These are phyloP conservation scores for Agrotis segetum DNA, from an alignment of 2,888 invertebrate species.

Conservation along the genomic window DNA sequence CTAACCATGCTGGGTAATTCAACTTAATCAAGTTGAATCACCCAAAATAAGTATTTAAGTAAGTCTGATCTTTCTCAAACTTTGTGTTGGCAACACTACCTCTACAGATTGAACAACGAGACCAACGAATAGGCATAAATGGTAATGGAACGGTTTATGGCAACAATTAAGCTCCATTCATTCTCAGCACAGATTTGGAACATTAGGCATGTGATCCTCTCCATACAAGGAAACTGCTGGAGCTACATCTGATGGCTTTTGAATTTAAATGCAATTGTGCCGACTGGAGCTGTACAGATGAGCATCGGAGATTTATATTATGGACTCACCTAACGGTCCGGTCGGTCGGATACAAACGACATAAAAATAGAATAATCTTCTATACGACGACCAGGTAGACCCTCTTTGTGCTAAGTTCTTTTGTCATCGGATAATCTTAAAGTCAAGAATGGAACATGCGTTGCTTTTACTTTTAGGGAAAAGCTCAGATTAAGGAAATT, in stretches of 20 bases:
- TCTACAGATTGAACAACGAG: conserved; percentile 58
- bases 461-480: conserved; percentile 7
- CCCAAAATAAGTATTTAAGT: no score
- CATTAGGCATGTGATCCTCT: conserved; percentile 40
- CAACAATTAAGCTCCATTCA: conserved; percentile 54
- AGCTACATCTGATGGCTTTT: conserved; percentile 17
- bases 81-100: neutral
- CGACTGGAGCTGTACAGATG: conserved; percentile 27
- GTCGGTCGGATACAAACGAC: conserved; percentile 18
- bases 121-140: conserved; percentile 35
- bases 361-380: conserved; percentile 46
- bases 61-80: neutral
- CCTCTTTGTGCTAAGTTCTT: conserved; percentile 29
- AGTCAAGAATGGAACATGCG: conserved; percentile 19
- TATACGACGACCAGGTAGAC: conserved; percentile 8
- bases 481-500: no score
- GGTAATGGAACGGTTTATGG: conserved; percentile 29
- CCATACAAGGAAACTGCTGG: conserved; percentile 35
- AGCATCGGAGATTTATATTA: conserved; percentile 43
- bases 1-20: no score
- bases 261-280: conserved; percentile 32
- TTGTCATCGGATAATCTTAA: conserved; percentile 39
- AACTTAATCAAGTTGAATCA: no score
- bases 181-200: conserved; percentile 31
- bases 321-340: conserved; percentile 36